Evolutionary conservation across 1,140 invertebrate species (phyloP).

Genomic region (Cryptotermes secundus): DNA sequence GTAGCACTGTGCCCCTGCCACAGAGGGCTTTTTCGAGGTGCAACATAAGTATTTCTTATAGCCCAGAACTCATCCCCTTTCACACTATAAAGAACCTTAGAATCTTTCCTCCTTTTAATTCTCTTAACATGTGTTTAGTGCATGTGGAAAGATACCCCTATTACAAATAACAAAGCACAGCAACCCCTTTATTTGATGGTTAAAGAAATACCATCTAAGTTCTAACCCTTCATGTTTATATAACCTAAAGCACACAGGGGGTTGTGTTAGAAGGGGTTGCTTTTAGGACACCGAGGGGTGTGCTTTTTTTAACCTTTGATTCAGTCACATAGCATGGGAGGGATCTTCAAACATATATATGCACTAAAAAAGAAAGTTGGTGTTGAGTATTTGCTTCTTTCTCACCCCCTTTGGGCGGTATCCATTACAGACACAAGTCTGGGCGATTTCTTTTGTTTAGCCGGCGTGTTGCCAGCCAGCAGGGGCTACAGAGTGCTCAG

Average conservation of each 20-base stretch:
- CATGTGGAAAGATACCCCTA: not conserved
- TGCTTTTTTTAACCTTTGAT: not conserved
- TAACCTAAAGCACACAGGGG: not conserved
- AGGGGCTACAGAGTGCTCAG: not conserved
- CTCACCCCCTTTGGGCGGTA: not conserved
- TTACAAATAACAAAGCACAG: conserved; percentile 8
- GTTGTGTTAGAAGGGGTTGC: not conserved
- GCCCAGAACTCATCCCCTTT: not conserved
- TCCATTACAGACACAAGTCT: not conserved
- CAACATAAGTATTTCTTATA: not conserved
- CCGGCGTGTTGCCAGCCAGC: not conserved
- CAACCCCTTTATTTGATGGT: conserved; percentile 10
- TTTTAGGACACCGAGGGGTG: not conserved
- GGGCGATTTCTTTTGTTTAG: not conserved
- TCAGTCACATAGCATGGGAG: not conserved
- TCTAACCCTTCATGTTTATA: not conserved
- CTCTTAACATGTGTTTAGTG: conserved; percentile 13
- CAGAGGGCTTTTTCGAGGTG: not conserved
- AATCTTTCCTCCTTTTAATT: conserved; percentile 5
- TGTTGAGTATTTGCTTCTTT: not conserved
- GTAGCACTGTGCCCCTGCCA: not conserved
- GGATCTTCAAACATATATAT: not conserved
- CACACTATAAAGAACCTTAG: not conserved
- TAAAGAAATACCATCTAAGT: conserved; percentile 8
- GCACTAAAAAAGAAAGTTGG: not conserved